A percentile compares a stretch with the other conserved stretches of the same genome.
These are phyloP conservation scores for Struthidea cinerea DNA, from an alignment of 2,113 vertebrate species.

Conservation along the genomic window DNA sequence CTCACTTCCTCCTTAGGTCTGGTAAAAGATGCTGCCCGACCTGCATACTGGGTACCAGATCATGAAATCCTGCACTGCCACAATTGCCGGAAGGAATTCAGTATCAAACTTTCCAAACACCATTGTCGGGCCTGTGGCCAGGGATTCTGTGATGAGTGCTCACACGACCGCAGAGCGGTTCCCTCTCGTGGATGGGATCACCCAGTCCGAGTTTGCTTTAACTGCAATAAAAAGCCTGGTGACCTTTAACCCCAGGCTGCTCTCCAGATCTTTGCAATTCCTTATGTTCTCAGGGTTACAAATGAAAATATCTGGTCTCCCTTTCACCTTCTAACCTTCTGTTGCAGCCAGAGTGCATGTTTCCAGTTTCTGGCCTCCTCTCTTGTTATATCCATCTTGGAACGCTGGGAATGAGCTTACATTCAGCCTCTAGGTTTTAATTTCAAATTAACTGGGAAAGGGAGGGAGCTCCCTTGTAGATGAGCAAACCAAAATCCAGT, in stretches of 20 bases:
- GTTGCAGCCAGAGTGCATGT: constrained; percentile 67
- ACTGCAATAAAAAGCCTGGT: constrained; percentile 92
- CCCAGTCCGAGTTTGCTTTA: constrained; percentile 91
- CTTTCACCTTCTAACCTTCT: constrained; percentile 56
- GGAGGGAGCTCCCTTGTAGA: constrained; percentile 31
- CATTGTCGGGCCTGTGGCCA: constrained; percentile 97
- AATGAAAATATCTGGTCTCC: constrained; percentile 59
- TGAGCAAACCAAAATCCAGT: constrained; percentile 50
- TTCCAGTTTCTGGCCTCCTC: constrained; percentile 55
- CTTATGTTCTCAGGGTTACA: constrained; percentile 83
- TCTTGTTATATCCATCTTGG: constrained; percentile 37
- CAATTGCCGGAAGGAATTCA: constrained; percentile 90
- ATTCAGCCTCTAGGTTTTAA: constrained; percentile 47
- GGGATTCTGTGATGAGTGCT: constrained; percentile 94
- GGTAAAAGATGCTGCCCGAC: constrained; percentile 93
- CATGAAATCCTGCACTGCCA: constrained; percentile 92
- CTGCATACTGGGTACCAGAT: constrained; percentile 96
- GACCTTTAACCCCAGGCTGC: constrained; percentile 86
- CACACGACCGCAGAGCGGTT: constrained; percentile 86
- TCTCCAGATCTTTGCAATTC: constrained; percentile 71
- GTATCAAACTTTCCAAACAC: constrained; percentile 92
- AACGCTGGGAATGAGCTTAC: constrained; percentile 33
- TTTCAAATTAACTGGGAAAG: constrained; percentile 32
- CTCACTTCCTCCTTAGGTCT: constrained; percentile 75
- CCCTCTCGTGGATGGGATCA: constrained; percentile 98